Percentiles rank a stretch among this genome's conserved stretches.
Evolutionary conservation across 2,797 vertebrate species (phyloP).

Genomic region (Coilia nasus): DNA sequence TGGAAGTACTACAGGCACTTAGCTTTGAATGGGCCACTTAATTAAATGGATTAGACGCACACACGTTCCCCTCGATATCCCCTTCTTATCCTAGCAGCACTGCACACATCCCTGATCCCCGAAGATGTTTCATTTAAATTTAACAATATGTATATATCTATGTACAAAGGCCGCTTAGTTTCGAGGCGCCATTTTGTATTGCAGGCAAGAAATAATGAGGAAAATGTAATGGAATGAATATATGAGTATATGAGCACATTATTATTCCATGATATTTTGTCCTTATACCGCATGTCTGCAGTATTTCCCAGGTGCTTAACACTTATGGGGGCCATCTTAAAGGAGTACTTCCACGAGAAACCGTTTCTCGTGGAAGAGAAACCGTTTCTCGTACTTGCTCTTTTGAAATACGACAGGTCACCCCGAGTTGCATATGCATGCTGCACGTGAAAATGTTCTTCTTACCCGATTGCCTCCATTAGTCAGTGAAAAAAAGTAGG

Average conservation of each 20-base stretch:
- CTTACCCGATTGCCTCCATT: too few relatives aligned
- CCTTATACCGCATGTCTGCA: background rate
- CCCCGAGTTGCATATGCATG: too few relatives aligned
- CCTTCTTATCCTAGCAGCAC: background rate
- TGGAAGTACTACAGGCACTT: conserved; percentile 5
- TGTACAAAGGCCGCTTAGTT: background rate
- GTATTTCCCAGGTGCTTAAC: too few relatives aligned
- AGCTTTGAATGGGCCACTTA: background rate
- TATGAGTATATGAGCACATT: background rate
- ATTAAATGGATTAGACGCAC: background rate
- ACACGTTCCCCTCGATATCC: background rate
- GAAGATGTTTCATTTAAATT: background rate
- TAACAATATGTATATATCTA: background rate
- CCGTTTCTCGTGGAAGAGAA: too few relatives aligned
- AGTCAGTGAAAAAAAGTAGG: too few relatives aligned
- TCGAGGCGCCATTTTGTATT: background rate
- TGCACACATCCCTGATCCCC: background rate
- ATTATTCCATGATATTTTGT: background rate
- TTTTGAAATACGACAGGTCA: too few relatives aligned
- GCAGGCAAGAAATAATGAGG: background rate
- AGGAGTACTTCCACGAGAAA: too few relatives aligned
- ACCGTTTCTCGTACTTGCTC: too few relatives aligned
- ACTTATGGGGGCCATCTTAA: too few relatives aligned
- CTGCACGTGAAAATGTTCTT: too few relatives aligned
- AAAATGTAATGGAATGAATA: background rate